Evolutionary conservation across 1,140 invertebrate species (phyloP).

Genomic region (Bilobella aurantiaca): DNA sequence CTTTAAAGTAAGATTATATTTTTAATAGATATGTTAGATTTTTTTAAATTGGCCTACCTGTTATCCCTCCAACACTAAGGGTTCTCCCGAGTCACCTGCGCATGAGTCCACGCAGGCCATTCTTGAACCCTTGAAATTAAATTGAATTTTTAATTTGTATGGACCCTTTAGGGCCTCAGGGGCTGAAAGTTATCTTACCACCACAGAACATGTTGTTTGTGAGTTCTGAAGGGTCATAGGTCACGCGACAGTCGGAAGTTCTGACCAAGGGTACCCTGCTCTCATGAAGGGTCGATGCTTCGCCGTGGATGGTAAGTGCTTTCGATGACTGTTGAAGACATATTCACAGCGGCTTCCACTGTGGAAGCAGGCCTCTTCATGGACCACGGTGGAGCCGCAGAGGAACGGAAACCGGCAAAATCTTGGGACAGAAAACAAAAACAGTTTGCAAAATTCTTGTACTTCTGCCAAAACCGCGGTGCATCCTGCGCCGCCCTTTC

Average conservation of each 20-base stretch:
- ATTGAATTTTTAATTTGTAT: constrained; percentile 15
- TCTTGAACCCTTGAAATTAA: constrained; percentile 12
- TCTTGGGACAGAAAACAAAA: constrained; percentile 40
- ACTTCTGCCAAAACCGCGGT: not conserved
- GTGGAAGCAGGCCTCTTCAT: too few relatives aligned
- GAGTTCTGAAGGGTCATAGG: constrained; percentile 48
- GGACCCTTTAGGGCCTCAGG: too few relatives aligned
- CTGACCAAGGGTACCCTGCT: constrained; percentile 50
- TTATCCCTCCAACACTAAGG: constrained; percentile 41
- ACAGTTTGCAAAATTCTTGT: not conserved
- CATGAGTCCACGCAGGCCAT: constrained; percentile 48
- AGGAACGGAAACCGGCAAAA: constrained; percentile 60
- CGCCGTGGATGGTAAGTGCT: too few relatives aligned
- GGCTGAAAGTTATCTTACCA: constrained; percentile 42
- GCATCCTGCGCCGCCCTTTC: not conserved
- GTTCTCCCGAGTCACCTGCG: constrained; percentile 57
- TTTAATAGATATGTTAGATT: too few relatives aligned
- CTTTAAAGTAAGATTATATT: too few relatives aligned
- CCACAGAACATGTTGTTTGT: constrained; percentile 52
- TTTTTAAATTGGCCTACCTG: too few relatives aligned
- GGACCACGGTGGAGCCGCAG: constrained; percentile 60
- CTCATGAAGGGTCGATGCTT: too few relatives aligned
- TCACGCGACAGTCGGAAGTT: constrained; percentile 41
- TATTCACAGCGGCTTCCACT: too few relatives aligned
- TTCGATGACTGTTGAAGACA: too few relatives aligned